Evolutionary conservation across 2,797 vertebrate genomes (phyloP).

Genomic region (Hirundo rustica): DNA sequence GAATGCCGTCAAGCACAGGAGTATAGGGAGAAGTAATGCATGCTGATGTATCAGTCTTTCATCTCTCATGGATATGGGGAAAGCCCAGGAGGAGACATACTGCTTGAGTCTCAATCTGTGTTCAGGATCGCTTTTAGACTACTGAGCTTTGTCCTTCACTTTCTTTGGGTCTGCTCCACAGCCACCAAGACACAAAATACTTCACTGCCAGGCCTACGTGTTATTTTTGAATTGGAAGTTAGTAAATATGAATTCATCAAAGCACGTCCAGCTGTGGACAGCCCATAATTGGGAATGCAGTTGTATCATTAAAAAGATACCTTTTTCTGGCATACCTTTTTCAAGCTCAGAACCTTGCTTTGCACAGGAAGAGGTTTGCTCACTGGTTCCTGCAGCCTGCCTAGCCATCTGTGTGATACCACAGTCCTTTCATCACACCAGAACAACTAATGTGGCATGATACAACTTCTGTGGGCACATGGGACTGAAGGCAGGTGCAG

Average conservation of each 20-base stretch:
- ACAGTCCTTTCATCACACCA: neutral
- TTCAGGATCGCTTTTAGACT: neutral
- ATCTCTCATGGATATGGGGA: neutral
- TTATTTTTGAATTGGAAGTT: neutral
- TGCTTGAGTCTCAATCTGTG: accelerated
- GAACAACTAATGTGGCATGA: accelerated
- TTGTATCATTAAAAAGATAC: neutral
- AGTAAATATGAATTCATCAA: neutral
- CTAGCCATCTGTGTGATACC: neutral
- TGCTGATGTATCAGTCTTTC: neutral
- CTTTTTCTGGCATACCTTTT: neutral
- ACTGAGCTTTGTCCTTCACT: neutral
- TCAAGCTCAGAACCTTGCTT: neutral
- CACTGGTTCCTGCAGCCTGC: neutral
- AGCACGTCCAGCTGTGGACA: neutral
- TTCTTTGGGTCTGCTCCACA: neutral
- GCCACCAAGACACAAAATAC: neutral
- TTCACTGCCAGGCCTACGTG: neutral
- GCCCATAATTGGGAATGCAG: neutral
- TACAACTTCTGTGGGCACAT: neutral
- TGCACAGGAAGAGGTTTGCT: neutral
- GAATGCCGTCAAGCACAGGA: neutral
- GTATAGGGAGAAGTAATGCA: neutral
- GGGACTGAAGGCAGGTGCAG: neutral
- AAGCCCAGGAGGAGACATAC: neutral